Base-by-base conservation (phyloP, 2,113 vertebrate species). In the Melanerpes aurifrons region DNA sequence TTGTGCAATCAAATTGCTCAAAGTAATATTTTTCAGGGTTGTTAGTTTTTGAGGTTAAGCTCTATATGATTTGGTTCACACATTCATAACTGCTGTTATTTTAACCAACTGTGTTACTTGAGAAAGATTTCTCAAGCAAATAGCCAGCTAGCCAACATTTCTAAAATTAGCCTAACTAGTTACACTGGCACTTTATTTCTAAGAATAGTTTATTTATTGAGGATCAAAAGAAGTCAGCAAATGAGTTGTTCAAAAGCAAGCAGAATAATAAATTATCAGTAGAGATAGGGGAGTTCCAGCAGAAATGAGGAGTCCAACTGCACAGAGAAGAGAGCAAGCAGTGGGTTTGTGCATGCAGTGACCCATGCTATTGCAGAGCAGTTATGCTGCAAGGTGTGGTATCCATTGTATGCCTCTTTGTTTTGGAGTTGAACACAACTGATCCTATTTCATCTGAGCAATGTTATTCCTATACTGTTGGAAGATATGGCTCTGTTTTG, bases 331-430 rank as follows among this genome's bases (percentile, higher is more conserved):
- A 29, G 53, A 26, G 14, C 0, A 0, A 22, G 35, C 24, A 40
- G 28, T 20, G 43, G n/a, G 12, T 48, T 68, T 1, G 1, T 28
- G 56, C 15, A 1, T 9, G 11, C 1, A 1, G 43, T 31, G 56
- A 29, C 6, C 4, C 29, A 3, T 7, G 15, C 12, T 68, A 20
- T 29, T 0, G 0, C 16, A 62, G n/a, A 54, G 32, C 61, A 28
- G 15, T 50, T 70, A 10, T 56, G 28, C 13, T 31, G 18, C 25
- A 2, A 14, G 3, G 4, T 17, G 4, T 32, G 31, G 9, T 28
- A 47, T 66, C 26, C 14, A 12, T 76, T 47, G 8, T 31, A 19
- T 67, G 19, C 13, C 29, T 25, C 35, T 20, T 31, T 45, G 25
- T 56, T 80, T 57, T 0, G 0, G n/a, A 37, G 25, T 18, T 56